phyloP scores from a whole-genome alignment of 1,140 invertebrate genomes.

The Conopomorpha cramerella region DNA sequence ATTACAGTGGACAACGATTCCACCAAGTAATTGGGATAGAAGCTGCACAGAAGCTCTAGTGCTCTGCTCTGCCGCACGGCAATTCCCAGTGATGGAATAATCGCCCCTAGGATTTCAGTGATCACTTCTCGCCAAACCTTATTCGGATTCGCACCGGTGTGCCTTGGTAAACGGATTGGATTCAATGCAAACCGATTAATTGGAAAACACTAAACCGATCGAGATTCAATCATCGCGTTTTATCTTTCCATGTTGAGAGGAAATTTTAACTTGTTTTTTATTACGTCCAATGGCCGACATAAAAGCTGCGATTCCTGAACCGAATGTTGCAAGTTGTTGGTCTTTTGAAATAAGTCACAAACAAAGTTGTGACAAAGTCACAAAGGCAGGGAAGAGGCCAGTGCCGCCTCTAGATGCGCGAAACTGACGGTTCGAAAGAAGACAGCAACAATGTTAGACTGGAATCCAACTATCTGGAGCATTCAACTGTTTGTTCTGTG shows the following conservation, averaged over 20 bases:
- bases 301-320: no score
- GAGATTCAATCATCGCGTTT: no score
- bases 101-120: constrained; percentile 7
- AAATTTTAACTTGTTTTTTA: no score
- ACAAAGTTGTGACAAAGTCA: constrained; percentile 17
- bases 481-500: no score
- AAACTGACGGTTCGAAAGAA: constrained; percentile 17
- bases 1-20: constrained; percentile 57
- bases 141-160: not conserved
- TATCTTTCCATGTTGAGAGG: no score
- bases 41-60: constrained; percentile 26
- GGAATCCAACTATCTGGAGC: constrained; percentile 35
- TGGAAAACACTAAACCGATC: no score
- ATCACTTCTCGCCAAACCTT: constrained; percentile 10
- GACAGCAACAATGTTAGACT: constrained; percentile 49
- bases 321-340: no score
- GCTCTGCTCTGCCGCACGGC: constrained; percentile 6
- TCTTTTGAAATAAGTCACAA: constrained; percentile 4
- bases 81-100: constrained; percentile 25
- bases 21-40: constrained; percentile 51
- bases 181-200: no score
- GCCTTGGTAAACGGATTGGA: no score
- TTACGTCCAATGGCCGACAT: no score
- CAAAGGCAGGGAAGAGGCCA: constrained; percentile 4
- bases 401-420: not conserved